phyloP scores from a whole-genome alignment of 2,113 vertebrate genomes.

The Xiphophorus hellerii region DNA sequence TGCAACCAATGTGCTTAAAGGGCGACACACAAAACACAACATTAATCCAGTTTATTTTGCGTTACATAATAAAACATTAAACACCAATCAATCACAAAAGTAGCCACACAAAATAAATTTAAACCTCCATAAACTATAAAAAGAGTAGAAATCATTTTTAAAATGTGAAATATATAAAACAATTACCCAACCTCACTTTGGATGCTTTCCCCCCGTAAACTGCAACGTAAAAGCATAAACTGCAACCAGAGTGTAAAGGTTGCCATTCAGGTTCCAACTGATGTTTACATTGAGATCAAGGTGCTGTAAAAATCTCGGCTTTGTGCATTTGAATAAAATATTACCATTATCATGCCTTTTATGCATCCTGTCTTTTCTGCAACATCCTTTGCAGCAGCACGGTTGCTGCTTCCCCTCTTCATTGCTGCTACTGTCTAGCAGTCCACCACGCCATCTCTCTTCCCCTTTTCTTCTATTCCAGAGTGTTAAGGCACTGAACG shows the following conservation, averaged over 20 bases:
- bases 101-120: no score
- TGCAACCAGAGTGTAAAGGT: not conserved
- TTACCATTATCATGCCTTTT: not conserved
- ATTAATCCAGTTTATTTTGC: no score
- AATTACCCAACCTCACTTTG: not conserved
- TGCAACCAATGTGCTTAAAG: not conserved
- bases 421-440: slow-evolving; percentile 35
- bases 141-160: no score
- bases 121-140: no score
- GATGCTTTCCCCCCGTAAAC: no score
- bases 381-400: slow-evolving; percentile 11
- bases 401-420: slow-evolving; percentile 4
- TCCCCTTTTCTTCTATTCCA: slow-evolving; percentile 36
- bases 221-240: not conserved
- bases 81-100: not conserved
- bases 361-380: not conserved
- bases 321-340: not conserved
- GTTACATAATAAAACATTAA: not conserved
- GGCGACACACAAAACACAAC: no score
- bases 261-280: not conserved
- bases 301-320: not conserved
- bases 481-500: slow-evolving; percentile 59
- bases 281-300: not conserved
- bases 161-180: not conserved
- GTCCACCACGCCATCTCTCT: slow-evolving; percentile 38